Conservation (phyloP, 2,113 vertebrate species). For the Dascyllus trimaculatus region DNA sequence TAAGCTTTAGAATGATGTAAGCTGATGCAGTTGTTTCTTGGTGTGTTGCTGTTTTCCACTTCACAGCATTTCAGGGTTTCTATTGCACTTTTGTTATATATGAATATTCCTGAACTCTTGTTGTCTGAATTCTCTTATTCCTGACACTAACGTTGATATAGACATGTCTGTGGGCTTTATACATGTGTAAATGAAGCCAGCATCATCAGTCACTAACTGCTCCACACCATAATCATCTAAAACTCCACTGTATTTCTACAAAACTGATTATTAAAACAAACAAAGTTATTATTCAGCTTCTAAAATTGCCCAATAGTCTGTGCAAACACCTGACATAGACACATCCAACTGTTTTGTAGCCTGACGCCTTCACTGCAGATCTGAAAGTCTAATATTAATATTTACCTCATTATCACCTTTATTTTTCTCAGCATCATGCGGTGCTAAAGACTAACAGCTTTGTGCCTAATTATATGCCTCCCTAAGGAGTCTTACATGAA, state of each 20-base stretch:
- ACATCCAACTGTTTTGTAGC: conserved; percentile 4
- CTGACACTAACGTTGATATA: not conserved
- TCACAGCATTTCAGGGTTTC: too few relatives aligned
- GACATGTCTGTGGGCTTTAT: not conserved
- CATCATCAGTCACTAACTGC: too few relatives aligned
- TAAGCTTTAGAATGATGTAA: too few relatives aligned
- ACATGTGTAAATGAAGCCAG: not conserved
- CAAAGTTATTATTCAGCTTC: not conserved
- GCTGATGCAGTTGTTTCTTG: too few relatives aligned
- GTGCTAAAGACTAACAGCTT: not conserved
- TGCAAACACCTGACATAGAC: not conserved
- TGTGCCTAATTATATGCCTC: not conserved
- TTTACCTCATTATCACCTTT: conserved; percentile 7
- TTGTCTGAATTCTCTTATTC: too few relatives aligned
- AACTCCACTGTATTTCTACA: too few relatives aligned
- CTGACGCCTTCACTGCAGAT: not conserved
- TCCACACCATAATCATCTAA: too few relatives aligned
- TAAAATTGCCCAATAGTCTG: not conserved
- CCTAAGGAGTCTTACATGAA: not conserved
- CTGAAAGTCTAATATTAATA: conserved; percentile 19
- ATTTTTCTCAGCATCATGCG: conserved; percentile 9
- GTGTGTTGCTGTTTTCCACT: too few relatives aligned
- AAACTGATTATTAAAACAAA: too few relatives aligned
- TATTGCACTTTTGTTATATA: too few relatives aligned
- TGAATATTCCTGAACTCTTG: not conserved